These are phyloP conservation scores for Brachypodius melanocephalos DNA, from an alignment of 2,113 vertebrate species.

Conservation along the genomic window DNA sequence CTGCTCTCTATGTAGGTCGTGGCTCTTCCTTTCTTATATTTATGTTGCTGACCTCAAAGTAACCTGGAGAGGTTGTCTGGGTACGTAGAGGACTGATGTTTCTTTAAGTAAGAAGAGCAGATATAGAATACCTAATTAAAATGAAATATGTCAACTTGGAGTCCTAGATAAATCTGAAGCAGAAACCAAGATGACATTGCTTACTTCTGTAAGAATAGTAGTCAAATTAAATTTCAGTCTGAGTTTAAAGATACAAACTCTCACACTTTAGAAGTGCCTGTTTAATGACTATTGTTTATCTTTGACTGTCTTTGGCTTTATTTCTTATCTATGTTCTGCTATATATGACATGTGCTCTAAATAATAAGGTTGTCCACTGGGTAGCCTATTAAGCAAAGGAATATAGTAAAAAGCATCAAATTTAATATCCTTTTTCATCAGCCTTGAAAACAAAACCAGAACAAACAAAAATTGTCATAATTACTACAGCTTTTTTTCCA, in stretches of 20 bases:
- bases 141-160: constrained; percentile 23
- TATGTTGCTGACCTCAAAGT: constrained; percentile 5
- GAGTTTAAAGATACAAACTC: background rate
- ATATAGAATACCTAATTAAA: constrained; percentile 35
- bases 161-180: constrained; percentile 18
- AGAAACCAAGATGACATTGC: constrained; percentile 36
- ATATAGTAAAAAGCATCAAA: background rate
- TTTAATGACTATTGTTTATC: background rate
- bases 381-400: background rate
- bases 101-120: constrained; percentile 20
- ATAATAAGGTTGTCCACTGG: background rate
- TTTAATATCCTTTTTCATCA: background rate
- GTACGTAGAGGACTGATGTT: background rate
- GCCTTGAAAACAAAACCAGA: background rate
- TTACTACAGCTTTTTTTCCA: background rate
- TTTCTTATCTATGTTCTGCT: background rate
- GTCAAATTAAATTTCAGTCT: background rate
- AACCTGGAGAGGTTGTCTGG: background rate
- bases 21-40: background rate
- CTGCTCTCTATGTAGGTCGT: background rate
- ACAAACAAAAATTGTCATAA: background rate
- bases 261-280: background rate
- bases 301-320: background rate
- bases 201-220: constrained; percentile 1
- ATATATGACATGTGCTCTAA: background rate